Conservation (phyloP, 1,140 invertebrate species). For the Penaeus vannamei region DNA sequence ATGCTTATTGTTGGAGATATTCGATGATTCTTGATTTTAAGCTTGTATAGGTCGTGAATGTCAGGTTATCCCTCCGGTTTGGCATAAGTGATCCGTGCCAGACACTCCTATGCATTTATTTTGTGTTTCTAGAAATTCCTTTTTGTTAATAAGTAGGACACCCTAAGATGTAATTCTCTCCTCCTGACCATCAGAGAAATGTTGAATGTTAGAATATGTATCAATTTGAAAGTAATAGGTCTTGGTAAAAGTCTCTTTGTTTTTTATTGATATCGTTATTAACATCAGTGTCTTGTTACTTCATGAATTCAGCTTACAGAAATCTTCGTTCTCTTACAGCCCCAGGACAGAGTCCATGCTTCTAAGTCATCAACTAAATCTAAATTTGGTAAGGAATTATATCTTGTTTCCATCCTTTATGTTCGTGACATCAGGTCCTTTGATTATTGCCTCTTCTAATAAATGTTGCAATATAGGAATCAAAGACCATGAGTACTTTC, state of each 20-base stretch:
- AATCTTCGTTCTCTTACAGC: slow-evolving; percentile 10
- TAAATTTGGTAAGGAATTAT: slow-evolving; percentile 4
- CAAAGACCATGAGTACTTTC: too few relatives aligned
- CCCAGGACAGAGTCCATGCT: slow-evolving; percentile 1
- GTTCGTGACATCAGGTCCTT: not conserved
- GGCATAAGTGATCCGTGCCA: too few relatives aligned
- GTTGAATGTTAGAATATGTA: not conserved
- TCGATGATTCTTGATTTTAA: too few relatives aligned
- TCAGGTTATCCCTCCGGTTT: too few relatives aligned
- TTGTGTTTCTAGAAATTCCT: not conserved
- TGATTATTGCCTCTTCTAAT: not conserved
- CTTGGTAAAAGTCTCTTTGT: not conserved
- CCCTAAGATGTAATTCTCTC: slow-evolving; percentile 1
- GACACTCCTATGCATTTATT: not conserved
- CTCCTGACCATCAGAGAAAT: too few relatives aligned
- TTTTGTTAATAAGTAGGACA: not conserved
- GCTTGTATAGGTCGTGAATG: too few relatives aligned
- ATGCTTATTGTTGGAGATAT: too few relatives aligned
- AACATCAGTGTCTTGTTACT: not conserved
- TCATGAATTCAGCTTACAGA: not conserved
- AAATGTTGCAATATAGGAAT: too few relatives aligned
- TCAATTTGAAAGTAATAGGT: not conserved
- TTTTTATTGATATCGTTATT: not conserved
- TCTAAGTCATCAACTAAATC: slow-evolving; percentile 14
- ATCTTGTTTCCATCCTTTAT: not conserved